phyloP scores from a whole-genome alignment of 2,888 invertebrate genomes.

The Andrena flavipes region DNA sequence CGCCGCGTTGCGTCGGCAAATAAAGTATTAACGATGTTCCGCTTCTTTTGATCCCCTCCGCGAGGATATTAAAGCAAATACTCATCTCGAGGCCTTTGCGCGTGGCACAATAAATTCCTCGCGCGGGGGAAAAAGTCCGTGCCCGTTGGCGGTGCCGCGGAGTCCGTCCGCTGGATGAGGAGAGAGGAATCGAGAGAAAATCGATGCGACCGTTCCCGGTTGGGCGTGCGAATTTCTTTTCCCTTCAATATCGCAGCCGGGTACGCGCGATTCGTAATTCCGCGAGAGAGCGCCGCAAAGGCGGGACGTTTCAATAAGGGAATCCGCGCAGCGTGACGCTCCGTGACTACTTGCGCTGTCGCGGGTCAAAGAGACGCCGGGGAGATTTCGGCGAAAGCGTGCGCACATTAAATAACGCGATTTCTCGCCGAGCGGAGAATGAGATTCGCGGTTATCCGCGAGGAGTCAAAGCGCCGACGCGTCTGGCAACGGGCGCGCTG shows the following conservation, averaged over 20 bases:
- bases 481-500: constrained; percentile 37
- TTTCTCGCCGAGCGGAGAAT: constrained; percentile 18
- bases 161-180: no score
- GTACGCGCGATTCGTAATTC: no score
- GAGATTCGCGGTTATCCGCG: constrained; percentile 24
- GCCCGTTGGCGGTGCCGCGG: background rate
- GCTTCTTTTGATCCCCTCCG: no score
- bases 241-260: no score
- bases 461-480: constrained; percentile 41
- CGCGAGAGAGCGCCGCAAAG: no score
- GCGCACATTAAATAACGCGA: constrained; percentile 30
- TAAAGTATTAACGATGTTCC: no score
- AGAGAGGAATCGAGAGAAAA: no score
- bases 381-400: background rate
- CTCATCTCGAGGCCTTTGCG: no score
- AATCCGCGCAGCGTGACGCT: background rate
- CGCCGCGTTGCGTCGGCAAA: no score
- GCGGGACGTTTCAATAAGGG: background rate
- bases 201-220: no score
- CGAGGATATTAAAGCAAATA: no score
- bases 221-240: background rate
- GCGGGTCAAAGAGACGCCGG: background rate
- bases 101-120: background rate
- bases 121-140: background rate
- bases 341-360: background rate